These are phyloP conservation scores for Astropecten irregularis DNA, from an alignment of 53 echinoderm and acorn worm species.

Conservation along the genomic window DNA sequence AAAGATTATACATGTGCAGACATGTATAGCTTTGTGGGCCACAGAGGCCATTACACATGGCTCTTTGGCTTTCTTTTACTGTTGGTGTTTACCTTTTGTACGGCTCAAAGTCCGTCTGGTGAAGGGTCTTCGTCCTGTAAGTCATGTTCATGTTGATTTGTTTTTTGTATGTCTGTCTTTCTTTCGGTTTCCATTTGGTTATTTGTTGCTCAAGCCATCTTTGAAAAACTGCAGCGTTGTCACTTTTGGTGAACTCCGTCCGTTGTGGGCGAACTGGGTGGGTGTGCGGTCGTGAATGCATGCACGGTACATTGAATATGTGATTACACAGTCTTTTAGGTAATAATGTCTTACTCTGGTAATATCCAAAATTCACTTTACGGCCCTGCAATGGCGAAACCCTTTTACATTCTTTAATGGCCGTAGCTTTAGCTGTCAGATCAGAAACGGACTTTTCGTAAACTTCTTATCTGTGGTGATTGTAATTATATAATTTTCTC, in stretches of 20 bases:
- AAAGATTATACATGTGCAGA: conserved; percentile 24
- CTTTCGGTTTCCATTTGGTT: neutral
- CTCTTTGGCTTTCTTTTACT: conserved; percentile 41
- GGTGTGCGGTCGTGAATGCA: neutral
- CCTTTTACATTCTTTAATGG: no score
- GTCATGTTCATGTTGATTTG: neutral
- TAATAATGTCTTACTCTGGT: no score
- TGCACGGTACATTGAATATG: no score
- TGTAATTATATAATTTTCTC: no score
- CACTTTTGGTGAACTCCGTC: neutral
- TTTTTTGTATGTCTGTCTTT: neutral
- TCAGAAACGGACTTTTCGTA: no score
- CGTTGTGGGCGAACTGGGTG: neutral
- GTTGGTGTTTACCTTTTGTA: neutral
- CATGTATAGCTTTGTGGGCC: conserved; percentile 45
- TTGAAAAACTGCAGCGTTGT: neutral
- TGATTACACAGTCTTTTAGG: no score
- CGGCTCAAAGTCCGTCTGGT: neutral
- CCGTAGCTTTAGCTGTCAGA: no score
- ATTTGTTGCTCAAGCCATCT: neutral
- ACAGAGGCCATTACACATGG: neutral
- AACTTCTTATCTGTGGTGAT: no score
- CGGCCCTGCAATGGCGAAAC: no score
- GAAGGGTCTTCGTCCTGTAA: neutral
- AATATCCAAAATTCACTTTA: no score